Conservation (phyloP, 1,140 invertebrate genomes). For the Hermetia illucens region DNA sequence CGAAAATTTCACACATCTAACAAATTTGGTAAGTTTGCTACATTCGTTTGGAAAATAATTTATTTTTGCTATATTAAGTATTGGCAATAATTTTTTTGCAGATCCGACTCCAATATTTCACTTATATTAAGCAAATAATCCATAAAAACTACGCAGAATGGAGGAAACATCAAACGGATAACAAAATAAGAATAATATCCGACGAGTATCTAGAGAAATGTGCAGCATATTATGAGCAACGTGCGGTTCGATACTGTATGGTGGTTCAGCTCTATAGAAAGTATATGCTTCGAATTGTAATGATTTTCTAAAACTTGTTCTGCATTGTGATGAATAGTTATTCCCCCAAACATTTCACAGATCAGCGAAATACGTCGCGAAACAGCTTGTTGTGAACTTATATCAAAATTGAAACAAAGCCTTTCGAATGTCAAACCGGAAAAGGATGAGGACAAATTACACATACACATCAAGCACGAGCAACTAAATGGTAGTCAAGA, state of each 20-base stretch:
- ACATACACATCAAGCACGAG: background rate
- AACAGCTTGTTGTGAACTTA: slow-evolving; percentile 16
- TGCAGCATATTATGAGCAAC: slow-evolving; percentile 13
- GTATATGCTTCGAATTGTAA: slow-evolving; percentile 23
- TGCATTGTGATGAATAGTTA: too few relatives aligned
- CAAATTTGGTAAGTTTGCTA: too few relatives aligned
- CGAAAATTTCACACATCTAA: too few relatives aligned
- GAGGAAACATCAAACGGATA: slow-evolving; percentile 13
- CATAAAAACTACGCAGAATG: slow-evolving; percentile 16
- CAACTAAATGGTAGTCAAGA: background rate
- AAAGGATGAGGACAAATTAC: background rate
- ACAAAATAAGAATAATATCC: slow-evolving; percentile 17
- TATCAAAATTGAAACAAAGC: slow-evolving; percentile 6
- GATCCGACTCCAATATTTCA: slow-evolving; percentile 21
- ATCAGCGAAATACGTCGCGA: slow-evolving; percentile 11
- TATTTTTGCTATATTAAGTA: too few relatives aligned
- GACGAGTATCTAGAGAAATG: slow-evolving; percentile 14
- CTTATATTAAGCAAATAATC: slow-evolving; percentile 21
- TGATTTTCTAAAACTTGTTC: background rate
- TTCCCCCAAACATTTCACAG: background rate
- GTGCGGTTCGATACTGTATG: slow-evolving; percentile 17
- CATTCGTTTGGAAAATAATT: too few relatives aligned
- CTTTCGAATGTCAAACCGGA: background rate
- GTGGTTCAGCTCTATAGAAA: slow-evolving; percentile 20
- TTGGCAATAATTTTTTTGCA: too few relatives aligned